Base-by-base conservation (phyloP, 2,113 vertebrate genomes). In the Pionites leucogaster region DNA sequence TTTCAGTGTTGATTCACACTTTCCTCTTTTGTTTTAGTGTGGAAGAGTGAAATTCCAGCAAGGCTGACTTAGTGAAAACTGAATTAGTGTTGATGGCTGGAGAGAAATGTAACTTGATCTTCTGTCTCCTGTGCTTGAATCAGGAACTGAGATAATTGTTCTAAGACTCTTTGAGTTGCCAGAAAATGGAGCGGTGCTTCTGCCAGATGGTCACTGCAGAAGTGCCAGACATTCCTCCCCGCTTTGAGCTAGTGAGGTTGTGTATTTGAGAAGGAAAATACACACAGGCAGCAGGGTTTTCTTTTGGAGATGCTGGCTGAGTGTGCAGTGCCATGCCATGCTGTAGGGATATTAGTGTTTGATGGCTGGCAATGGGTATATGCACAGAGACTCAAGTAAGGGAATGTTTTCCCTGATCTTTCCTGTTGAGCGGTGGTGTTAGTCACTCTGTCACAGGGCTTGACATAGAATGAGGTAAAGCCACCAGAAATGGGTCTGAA, bases 141-240 rank as follows among this genome's bases (percentile, higher is more conserved):
- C 88, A 88, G 96, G 90, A 96, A 95, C 83, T 94, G 86, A 95
- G 96, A 91, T 96, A 96, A 96, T 96, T 92, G 88, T 97, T 96
- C 91, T 94, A 93, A 96, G 85, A 83, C 39, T 76, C 74, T 78
- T 62, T 2, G 19, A 95, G 70, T 53, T 96, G 95, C 96, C 96
- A 97, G 83, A 95, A 94, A 92, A 60, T 7, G 33, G 70, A 96
- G 77, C 1, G 0, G 72, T 70, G 49, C 91, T 94, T 93, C 93
- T 97, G 96, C 95, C 97, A 96, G 83, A 96, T 72, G 91, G 93
- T 96, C 87, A 82, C 93, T 1, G 28, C 92, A 93, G 72, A 95
- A 96, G 94, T 94, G 95, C 92, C 94, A 95, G 94, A 97, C 91
- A 95, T 96, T 96, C 82, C 92, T 96, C 46, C 37, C 17, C 29